These are phyloP conservation scores for Myxocyprinus asiaticus DNA, from an alignment of 2,113 vertebrate species.

Conservation along the genomic window DNA sequence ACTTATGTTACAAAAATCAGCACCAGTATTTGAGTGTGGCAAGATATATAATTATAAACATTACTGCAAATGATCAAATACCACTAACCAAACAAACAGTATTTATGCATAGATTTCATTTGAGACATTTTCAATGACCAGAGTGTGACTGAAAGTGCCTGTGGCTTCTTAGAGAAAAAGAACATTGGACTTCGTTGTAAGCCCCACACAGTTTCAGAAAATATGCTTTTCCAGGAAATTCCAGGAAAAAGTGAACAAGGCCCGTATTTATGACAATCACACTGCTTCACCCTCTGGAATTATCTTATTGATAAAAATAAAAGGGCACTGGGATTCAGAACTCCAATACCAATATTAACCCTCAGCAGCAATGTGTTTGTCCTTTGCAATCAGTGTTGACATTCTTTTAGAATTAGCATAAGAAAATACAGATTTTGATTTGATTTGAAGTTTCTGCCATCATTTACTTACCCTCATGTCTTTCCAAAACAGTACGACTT, in stretches of 20 bases:
- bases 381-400: no score
- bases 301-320: not conserved
- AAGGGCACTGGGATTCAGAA: not conserved
- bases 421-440: no score
- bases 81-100: no score
- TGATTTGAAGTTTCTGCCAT: no score
- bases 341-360: not conserved
- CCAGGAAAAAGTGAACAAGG: not conserved
- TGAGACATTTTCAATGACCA: not conserved
- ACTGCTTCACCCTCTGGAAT: not conserved
- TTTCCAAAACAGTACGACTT: no score
- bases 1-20: no score
- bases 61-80: no score
- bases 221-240: not conserved
- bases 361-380: not conserved
- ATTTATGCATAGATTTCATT: no score
- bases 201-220: not conserved
- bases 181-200: constrained; percentile 8
- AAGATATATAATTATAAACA: no score
- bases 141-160: not conserved
- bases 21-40: no score
- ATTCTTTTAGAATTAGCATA: no score
- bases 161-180: not conserved
- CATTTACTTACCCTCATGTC: no score
- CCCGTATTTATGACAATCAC: constrained; percentile 18